Evolutionary conservation across 2,888 invertebrate species (phyloP), one percentile per base, ranked within the genome.

Genomic region (Antheraea assamensis): DNA sequence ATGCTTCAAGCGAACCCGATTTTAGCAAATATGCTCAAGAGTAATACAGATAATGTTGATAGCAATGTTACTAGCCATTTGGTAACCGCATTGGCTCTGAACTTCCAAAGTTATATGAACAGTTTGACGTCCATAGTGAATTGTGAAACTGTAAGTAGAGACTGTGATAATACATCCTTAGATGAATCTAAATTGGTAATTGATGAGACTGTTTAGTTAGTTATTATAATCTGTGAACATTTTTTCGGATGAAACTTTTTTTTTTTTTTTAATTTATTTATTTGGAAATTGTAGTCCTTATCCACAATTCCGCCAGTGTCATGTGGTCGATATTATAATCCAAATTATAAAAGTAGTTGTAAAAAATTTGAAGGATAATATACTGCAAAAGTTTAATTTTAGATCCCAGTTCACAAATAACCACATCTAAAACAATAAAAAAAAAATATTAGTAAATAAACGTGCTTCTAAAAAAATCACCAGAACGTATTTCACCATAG

Each of bases 1-100:
- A 92, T 88, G 13, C 74, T 93, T 0, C 87, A 83, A 76, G 88
- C 93, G 0, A 94, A 94, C 76, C 94, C 94, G 0, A 94, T 94
- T 30, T 77, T 94, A 72, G 93, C 93, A 0, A 93, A 93, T 76
- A 74, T 94, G 8, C 76, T 94, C 0, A 90, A 87, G 75, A 79
- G 80, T 3, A 82, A 81, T 0, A 79, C 79, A 42, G 84, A 83
- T 30, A 82, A 81, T 27, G 66, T 75, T 0, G 83, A 80, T 74
- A 80, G 79, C 0, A 81, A 82, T 35, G 70, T 76, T 1, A 83
- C 80, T 73, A 81, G 79, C 0, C 87, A 82, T 71, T 76, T 86
- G 10, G 81, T 89, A 87, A 82, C 89, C 0, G 90, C 90, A 0
- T 75, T 92, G 27, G 85, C 88, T 0, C 85, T 87, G 0, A 92